phyloP scores from a whole-genome alignment of 2,888 invertebrate species.

The Lordiphosa fenestrarum region DNA sequence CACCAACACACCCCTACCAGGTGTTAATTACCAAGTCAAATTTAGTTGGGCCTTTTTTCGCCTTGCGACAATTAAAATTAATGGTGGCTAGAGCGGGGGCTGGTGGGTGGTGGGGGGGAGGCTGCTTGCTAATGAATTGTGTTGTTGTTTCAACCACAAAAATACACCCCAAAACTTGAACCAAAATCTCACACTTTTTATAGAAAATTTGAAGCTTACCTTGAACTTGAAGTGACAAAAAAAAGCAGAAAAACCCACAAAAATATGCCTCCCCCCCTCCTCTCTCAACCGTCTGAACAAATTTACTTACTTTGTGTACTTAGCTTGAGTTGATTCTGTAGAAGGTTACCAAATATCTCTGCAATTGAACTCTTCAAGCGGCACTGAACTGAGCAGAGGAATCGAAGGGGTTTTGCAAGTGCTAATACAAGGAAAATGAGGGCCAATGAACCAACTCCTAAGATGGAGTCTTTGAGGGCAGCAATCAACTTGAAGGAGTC shows the following conservation, averaged over 20 bases:
- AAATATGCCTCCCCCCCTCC: too few relatives aligned
- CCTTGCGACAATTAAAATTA: conserved; percentile 63
- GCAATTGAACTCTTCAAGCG: too few relatives aligned
- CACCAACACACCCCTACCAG: conserved; percentile 20
- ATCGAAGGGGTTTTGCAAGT: too few relatives aligned
- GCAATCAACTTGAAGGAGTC: too few relatives aligned
- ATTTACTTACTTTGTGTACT: conserved; percentile 9
- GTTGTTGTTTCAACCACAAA: conserved; percentile 11
- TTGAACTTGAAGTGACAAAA: conserved; percentile 38
- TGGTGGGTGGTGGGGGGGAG: too few relatives aligned
- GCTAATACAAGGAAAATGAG: too few relatives aligned
- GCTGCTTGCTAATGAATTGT: neutral
- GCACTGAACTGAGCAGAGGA: too few relatives aligned
- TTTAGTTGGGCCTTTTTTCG: conserved; percentile 30
- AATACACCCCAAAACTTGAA: conserved; percentile 4
- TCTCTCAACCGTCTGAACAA: conserved; percentile 17
- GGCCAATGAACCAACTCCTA: too few relatives aligned
- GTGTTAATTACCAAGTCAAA: conserved; percentile 72
- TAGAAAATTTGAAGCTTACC: conserved; percentile 38
- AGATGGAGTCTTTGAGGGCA: too few relatives aligned
- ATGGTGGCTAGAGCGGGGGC: neutral
- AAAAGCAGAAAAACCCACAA: neutral
- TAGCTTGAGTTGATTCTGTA: too few relatives aligned
- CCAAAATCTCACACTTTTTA: conserved; percentile 35
- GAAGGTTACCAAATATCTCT: too few relatives aligned